These are phyloP conservation scores for Copidosoma aretas DNA, from an alignment of 2,888 invertebrate genomes.

Conservation along the genomic window DNA sequence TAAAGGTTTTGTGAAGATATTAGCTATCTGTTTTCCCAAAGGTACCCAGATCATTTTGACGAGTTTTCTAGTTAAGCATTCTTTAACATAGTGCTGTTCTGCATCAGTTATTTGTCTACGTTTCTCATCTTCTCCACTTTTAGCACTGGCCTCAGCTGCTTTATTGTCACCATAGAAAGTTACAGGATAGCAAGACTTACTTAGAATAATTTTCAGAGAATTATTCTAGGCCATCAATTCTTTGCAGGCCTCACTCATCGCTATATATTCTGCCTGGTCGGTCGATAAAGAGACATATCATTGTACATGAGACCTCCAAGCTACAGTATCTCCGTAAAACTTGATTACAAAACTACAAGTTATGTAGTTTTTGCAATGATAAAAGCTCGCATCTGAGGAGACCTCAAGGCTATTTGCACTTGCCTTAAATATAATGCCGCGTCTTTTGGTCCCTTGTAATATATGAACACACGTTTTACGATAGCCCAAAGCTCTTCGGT, in stretches of 20 bases:
- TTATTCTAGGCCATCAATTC: conserved; percentile 19
- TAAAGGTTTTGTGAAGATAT: too few species aligned
- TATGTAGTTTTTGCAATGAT: conserved; percentile 9
- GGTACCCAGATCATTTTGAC: too few species aligned
- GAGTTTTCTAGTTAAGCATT: not conserved
- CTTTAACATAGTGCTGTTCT: too few species aligned
- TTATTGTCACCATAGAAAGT: too few species aligned
- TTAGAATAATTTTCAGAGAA: conserved; percentile 35
- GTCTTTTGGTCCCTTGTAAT: not conserved
- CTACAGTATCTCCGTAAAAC: not conserved
- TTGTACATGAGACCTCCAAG: too few species aligned
- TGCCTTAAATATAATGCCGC: not conserved
- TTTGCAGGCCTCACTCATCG: conserved; percentile 9
- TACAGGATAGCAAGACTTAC: too few species aligned
- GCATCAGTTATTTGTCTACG: conserved; percentile 37
- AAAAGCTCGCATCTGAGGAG: conserved; percentile 23
- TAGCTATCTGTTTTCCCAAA: too few species aligned
- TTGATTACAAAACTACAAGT: conserved; percentile 21
- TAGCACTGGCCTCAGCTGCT: conserved; percentile 17
- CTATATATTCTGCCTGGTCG: conserved; percentile 17
- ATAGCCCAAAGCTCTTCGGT: not conserved
- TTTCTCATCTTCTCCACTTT: conserved; percentile 30
- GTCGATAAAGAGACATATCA: conserved; percentile 31
- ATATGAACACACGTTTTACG: not conserved
- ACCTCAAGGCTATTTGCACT: not conserved